Percentiles rank a stretch among this genome's conserved stretches.
These are phyloP conservation scores for Xestia sexstrigata DNA, from an alignment of 2,888 invertebrate genomes.

Conservation along the genomic window DNA sequence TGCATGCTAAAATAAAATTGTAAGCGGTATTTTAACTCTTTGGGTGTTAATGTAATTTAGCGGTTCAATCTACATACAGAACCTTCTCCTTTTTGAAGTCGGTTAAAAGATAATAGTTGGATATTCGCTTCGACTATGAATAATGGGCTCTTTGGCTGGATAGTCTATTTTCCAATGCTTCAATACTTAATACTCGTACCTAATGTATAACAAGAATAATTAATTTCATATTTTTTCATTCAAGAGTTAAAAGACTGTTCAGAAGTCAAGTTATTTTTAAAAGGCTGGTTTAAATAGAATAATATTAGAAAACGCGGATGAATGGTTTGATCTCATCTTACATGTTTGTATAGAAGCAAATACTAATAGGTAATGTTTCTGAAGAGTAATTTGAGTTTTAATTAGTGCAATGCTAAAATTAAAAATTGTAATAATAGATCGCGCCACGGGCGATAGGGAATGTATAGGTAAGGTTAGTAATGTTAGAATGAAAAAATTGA, in stretches of 20 bases:
- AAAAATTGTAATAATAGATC: conserved; percentile 1
- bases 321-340: background rate
- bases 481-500: background rate
- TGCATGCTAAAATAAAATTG: conserved; percentile 51
- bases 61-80: conserved; percentile 20
- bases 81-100: conserved; percentile 17
- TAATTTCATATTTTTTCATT: conserved; percentile 44
- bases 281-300: conserved; percentile 21
- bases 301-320: background rate
- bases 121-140: conserved; percentile 19
- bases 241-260: conserved; percentile 65
- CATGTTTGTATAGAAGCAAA: background rate
- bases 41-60: conserved; percentile 44
- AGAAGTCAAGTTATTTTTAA: conserved; percentile 35
- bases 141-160: conserved; percentile 19
- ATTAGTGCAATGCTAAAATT: background rate
- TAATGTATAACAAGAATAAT: conserved; percentile 30
- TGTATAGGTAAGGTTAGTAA: background rate
- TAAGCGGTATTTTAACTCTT: conserved; percentile 64
- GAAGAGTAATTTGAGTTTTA: background rate
- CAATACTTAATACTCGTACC: conserved; percentile 34
- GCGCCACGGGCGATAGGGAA: background rate
- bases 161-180: conserved; percentile 29
- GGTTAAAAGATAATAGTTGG: conserved; percentile 23
- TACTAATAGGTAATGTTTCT: background rate